Evolutionary conservation across 2,888 invertebrate genomes (phyloP), one percentile per base, ranked within the genome.

Genomic region (Pristionchus maxplancki): DNA sequence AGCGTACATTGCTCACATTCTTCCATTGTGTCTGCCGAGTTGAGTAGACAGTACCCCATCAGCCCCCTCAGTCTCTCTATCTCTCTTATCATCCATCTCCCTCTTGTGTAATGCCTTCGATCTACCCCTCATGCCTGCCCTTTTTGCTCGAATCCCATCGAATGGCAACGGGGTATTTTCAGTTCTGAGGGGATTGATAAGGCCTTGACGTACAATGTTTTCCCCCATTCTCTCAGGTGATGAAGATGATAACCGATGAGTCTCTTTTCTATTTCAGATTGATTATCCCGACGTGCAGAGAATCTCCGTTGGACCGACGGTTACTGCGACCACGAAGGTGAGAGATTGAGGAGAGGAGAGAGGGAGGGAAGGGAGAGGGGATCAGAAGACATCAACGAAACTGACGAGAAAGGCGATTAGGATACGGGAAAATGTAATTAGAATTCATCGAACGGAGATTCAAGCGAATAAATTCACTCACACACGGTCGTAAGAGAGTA

Each of bases 241-340:
- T 4, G 67, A 34, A 8, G 34, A 58, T 58, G 58, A 58, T 58
- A 58, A 58, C 4, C 24, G 58, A 58, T 71, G 71, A 71, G 34
- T 71, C 20, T 34, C 20, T 34, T 0, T 24, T 40, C 40, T 28
- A 44, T 91, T 92, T 15, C 88, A 92, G 92, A 92, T 92, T 44
- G 92, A 91, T 84, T 92, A 92, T 84, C 91, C 91, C n/a, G 89
- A 90, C 48, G 90, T 90, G 34, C 89, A 53, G n/a, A 2, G 62
- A 24, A 84, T 84, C 40, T 84, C 58, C 15, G 84, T 62, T 34
- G 84, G 84, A 13, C 40, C 84, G 11, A 84, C 84, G 13, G 84
- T 84, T 20, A 84, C 84, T 28, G 62, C 84, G 0, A 84, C 84
- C 9, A 84, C 74, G 24, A 74, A 74, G 74, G 74, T 40, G 40